Evolutionary conservation across 2,797 vertebrate genomes (phyloP).

Genomic region (Macropodus opercularis): DNA sequence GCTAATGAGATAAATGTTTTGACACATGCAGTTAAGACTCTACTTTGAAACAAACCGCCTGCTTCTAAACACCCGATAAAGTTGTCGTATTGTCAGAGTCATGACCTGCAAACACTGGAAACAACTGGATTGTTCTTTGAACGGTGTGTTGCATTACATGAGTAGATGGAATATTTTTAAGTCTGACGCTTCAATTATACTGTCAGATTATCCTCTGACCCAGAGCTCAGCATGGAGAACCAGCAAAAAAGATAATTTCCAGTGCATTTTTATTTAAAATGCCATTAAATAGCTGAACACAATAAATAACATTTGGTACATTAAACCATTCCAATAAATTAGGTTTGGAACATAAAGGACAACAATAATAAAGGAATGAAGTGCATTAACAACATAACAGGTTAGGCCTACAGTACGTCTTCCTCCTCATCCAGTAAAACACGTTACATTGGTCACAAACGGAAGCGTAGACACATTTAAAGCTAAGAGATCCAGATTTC

Average conservation of each 20-base stretch:
- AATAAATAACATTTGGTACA: slow-evolving; percentile 52
- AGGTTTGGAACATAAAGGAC: slow-evolving; percentile 40
- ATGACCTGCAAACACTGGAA: too few relatives aligned
- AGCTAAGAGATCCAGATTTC: slow-evolving; percentile 35
- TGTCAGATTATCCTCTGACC: too few relatives aligned
- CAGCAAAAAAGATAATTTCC: slow-evolving; percentile 30
- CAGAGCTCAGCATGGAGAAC: too few relatives aligned
- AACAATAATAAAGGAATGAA: slow-evolving; percentile 38
- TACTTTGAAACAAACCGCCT: too few relatives aligned
- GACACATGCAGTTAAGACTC: too few relatives aligned
- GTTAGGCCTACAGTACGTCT: slow-evolving; percentile 32
- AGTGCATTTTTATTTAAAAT: slow-evolving; percentile 73
- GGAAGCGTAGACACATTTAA: slow-evolving; percentile 46
- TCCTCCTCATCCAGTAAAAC: slow-evolving; percentile 41
- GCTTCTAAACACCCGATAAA: too few relatives aligned
- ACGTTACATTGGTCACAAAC: slow-evolving; percentile 75
- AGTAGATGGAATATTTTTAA: too few relatives aligned
- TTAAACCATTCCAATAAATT: slow-evolving; percentile 33
- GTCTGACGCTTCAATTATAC: too few relatives aligned
- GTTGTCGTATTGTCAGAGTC: too few relatives aligned
- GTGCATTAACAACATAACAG: slow-evolving; percentile 53
- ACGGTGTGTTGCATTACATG: too few relatives aligned
- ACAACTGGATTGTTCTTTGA: too few relatives aligned
- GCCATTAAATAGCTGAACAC: slow-evolving; percentile 53
- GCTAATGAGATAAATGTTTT: too few relatives aligned